A percentile compares a stretch with the other conserved stretches of the same genome.
phyloP scores from a whole-genome alignment of 2,797 vertebrate genomes.

The Lacerta viridis region DNA sequence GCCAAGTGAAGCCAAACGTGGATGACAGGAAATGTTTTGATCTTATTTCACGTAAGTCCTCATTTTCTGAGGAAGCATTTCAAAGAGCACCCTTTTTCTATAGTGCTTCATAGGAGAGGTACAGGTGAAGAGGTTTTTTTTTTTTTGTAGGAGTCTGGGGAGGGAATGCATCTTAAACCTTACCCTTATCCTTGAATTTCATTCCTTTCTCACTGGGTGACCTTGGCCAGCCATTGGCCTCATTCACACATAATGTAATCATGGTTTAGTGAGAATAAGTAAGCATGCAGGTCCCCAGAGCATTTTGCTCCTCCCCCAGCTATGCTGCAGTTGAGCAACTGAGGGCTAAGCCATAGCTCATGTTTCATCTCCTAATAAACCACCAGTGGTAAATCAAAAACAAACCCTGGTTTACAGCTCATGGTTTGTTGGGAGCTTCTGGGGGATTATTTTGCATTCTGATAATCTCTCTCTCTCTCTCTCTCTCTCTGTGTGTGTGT shows the following conservation, averaged over 20 bases:
- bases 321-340: too few relatives aligned
- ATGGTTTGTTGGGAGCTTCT: not conserved
- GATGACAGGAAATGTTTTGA: slow-evolving; percentile 91
- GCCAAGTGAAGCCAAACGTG: slow-evolving; percentile 87
- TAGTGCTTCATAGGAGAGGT: not conserved
- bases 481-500: too few relatives aligned
- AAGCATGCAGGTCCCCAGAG: too few relatives aligned
- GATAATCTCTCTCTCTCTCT: not conserved
- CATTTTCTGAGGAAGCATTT: fast-evolving
- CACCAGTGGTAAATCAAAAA: too few relatives aligned
- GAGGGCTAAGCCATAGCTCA: too few relatives aligned
- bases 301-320: too few relatives aligned
- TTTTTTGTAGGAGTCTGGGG: too few relatives aligned
- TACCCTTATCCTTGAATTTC: not conserved
- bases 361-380: too few relatives aligned
- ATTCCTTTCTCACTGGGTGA: not conserved
- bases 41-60: slow-evolving; percentile 86
- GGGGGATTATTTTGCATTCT: not conserved
- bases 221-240: not conserved
- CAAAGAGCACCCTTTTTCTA: fast-evolving
- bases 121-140: not conserved
- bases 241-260: too few relatives aligned
- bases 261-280: not conserved
- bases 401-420: too few relatives aligned
- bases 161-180: not conserved